These are phyloP conservation scores for Zosterops lateralis DNA, from an alignment of 2,113 vertebrate genomes.

Conservation along the genomic window DNA sequence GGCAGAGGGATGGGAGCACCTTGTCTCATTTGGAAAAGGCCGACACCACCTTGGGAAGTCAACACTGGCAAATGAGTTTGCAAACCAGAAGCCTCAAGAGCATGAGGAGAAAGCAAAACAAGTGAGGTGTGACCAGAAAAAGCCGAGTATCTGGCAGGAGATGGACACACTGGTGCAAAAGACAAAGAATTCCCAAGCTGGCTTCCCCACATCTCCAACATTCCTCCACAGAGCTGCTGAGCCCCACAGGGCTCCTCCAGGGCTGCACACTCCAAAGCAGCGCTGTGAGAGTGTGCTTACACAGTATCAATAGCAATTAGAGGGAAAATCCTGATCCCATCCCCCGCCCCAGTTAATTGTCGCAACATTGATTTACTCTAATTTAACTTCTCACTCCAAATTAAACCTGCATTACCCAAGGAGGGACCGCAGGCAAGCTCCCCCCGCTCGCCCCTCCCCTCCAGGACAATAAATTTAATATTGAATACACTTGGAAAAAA, in stretches of 20 bases:
- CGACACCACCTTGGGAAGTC: not conserved
- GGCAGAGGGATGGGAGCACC: not conserved
- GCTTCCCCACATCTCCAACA: not conserved
- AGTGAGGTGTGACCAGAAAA: not conserved
- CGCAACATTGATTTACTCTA: constrained; percentile 82
- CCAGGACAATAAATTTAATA: constrained; percentile 82
- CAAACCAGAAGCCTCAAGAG: not conserved
- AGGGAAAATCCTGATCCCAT: constrained; percentile 61
- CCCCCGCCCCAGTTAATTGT: constrained; percentile 82
- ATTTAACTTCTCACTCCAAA: constrained; percentile 73
- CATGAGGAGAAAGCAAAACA: not conserved
- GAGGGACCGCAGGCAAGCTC: constrained; percentile 9
- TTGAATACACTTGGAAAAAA: constrained; percentile 67
- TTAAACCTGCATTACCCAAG: constrained; percentile 69
- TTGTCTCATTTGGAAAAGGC: not conserved
- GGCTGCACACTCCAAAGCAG: not conserved
- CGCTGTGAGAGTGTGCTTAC: constrained; percentile 68
- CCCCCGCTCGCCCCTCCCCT: not conserved
- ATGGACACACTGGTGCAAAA: not conserved
- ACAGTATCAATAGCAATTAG: constrained; percentile 80
- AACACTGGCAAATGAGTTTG: not conserved
- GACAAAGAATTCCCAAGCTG: not conserved
- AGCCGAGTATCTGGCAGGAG: not conserved
- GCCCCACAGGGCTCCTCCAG: not conserved
- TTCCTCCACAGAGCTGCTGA: not conserved